Evolutionary conservation across 2,113 vertebrate species (phyloP).

Genomic region (Hydrolagus affinis): DNA sequence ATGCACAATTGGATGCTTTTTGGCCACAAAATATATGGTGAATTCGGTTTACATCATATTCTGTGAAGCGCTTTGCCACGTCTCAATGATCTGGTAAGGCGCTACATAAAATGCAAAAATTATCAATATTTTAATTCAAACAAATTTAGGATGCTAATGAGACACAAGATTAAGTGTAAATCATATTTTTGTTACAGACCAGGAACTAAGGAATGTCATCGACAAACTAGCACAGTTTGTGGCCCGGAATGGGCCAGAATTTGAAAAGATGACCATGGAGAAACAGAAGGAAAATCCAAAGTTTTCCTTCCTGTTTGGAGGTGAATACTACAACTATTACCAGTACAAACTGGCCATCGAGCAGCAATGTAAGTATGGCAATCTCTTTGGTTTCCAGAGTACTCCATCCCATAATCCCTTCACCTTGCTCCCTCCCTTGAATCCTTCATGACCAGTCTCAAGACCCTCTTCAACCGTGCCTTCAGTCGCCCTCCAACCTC

Average conservation of each 20-base stretch:
- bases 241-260: constrained; percentile 90
- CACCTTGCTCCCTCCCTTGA: too few relatives aligned
- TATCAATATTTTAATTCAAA: background rate
- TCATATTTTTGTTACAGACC: constrained; percentile 60
- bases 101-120: too few relatives aligned
- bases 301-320: constrained; percentile 93
- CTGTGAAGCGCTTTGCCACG: too few relatives aligned
- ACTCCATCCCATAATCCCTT: too few relatives aligned
- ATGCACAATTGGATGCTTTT: too few relatives aligned
- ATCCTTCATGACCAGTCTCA: too few relatives aligned
- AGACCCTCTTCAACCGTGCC: too few relatives aligned
- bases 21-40: too few relatives aligned
- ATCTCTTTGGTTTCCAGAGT: background rate
- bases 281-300: constrained; percentile 97
- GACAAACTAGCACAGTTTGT: constrained; percentile 97
- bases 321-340: constrained; percentile 94
- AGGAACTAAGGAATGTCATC: constrained; percentile 93
- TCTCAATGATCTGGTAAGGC: too few relatives aligned
- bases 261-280: constrained; percentile 99
- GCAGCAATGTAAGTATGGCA: constrained; percentile 69
- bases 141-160: background rate
- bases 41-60: too few relatives aligned
- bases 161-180: background rate
- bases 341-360: constrained; percentile 87
- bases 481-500: too few relatives aligned